Base-by-base conservation (phyloP, 2,113 vertebrate genomes). In the Calyptomena viridis region DNA sequence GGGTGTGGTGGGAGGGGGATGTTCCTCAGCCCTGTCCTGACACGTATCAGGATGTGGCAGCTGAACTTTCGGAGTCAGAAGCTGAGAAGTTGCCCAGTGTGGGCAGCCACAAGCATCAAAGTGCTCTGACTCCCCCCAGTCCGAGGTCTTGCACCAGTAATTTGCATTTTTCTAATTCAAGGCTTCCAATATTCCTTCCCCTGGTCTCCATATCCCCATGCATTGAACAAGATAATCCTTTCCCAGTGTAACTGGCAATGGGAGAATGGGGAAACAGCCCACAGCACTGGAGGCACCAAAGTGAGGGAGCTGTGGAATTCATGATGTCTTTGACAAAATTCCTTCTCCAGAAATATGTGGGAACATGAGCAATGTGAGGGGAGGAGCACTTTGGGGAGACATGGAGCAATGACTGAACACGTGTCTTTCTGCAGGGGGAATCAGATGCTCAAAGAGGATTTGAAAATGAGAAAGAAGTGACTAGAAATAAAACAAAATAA, bases 21-120 rank as follows among this genome's bases (percentile, higher is more conserved):
- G 2, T 7, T 6, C 28, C 82, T 53, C 0, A 0, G 28, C 37
- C 49, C 67, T 1, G n/a, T 37, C 75, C 67, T 7, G 2, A 39
- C 89, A 40, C 3, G 80, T 39, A 23, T 58, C 8, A 7, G 90
- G 85, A 77, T 86, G 63, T 67, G 88, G 92, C 76, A 66, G 88
- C 46, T 2, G 3, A 72, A 69, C 31, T 75, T 58, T 24, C 14
- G 4, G 64, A 77, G 53, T 46, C 71, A 83, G 58, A 27, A 58
- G 74, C 63, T 81, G 68, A 31, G n/a, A 64, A 80, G 71, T 56
- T 84, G 77, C 56, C 33, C 14, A 1, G 2, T 35, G 62, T 44
- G 92, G 87, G 55, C 81, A 82, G 56, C 23, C 75, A 42, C 0
- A 3, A 62, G 80, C 78, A 79, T 83, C 90, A 58, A 60, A 94